Evolutionary conservation across 1,140 invertebrate genomes (phyloP).

Genomic region (Eumaeus atala): DNA sequence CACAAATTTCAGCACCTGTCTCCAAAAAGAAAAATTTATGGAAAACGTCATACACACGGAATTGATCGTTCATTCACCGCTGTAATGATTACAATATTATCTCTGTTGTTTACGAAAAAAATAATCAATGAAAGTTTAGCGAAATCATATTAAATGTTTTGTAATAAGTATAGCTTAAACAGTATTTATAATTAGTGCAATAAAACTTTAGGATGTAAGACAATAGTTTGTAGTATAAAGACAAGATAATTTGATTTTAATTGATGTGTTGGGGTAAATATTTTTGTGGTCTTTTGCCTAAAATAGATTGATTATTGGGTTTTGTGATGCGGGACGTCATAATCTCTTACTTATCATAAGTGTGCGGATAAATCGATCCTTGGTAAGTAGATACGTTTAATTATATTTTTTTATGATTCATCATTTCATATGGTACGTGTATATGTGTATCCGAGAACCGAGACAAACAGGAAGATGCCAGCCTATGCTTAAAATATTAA

Average conservation of each 20-base stretch:
- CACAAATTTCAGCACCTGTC: no score
- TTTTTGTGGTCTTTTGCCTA: slow-evolving; percentile 12
- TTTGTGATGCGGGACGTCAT: slow-evolving; percentile 6
- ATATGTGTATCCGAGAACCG: not conserved
- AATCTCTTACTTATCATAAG: slow-evolving; percentile 9
- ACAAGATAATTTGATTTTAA: not conserved
- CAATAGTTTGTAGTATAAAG: slow-evolving; percentile 20
- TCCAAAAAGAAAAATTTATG: slow-evolving; percentile 2
- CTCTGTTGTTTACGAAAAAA: slow-evolving; percentile 69
- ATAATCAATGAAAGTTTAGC: slow-evolving; percentile 66
- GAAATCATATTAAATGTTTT: slow-evolving; percentile 53
- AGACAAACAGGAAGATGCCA: slow-evolving; percentile 26
- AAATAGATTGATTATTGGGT: not conserved
- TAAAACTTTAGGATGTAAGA: slow-evolving; percentile 43
- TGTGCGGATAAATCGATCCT: slow-evolving; percentile 30
- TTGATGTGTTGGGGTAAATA: slow-evolving; percentile 16
- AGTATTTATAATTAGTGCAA: slow-evolving; percentile 48
- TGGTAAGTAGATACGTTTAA: slow-evolving; percentile 47
- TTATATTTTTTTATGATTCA: slow-evolving; percentile 36
- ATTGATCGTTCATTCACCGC: slow-evolving; percentile 73
- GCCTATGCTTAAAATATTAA: slow-evolving; percentile 2
- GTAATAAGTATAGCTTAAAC: slow-evolving; percentile 27
- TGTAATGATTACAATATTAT: slow-evolving; percentile 38
- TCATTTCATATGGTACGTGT: slow-evolving; percentile 15
- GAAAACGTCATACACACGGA: slow-evolving; percentile 45